These are phyloP conservation scores for Melanophora roralis DNA, from an alignment of 2,888 invertebrate genomes.

Conservation along the genomic window DNA sequence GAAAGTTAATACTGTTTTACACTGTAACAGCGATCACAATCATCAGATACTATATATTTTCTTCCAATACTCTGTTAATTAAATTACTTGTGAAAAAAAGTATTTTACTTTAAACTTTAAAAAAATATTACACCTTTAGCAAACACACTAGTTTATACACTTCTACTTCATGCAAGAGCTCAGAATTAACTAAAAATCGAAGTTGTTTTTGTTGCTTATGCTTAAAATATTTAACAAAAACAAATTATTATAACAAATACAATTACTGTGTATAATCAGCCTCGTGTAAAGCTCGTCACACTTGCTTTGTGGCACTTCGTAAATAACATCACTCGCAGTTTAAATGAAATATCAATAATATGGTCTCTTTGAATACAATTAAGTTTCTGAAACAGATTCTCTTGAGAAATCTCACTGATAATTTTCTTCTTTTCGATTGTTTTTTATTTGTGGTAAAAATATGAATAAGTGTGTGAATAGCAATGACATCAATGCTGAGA, in stretches of 20 bases:
- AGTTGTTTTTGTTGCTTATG: slow-evolving; percentile 53
- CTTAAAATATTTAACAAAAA: slow-evolving; percentile 43
- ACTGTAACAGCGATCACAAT: slow-evolving; percentile 20
- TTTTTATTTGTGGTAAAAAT: background rate
- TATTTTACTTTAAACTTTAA: background rate
- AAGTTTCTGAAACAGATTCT: slow-evolving; percentile 18
- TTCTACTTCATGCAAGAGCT: slow-evolving; percentile 61
- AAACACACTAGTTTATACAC: slow-evolving; percentile 22
- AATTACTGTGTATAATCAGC: slow-evolving; percentile 27
- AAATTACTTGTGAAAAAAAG: background rate
- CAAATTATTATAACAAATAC: slow-evolving; percentile 17
- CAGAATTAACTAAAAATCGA: slow-evolving; percentile 64
- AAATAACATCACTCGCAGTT: slow-evolving; percentile 33
- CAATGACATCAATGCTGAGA: slow-evolving; percentile 23
- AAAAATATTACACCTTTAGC: slow-evolving; percentile 28
- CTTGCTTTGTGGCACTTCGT: slow-evolving; percentile 18
- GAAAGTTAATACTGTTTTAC: background rate
- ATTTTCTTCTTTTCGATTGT: slow-evolving; percentile 8
- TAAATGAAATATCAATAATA: slow-evolving; percentile 39
- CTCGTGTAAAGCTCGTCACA: slow-evolving; percentile 46
- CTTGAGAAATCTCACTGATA: slow-evolving; percentile 29
- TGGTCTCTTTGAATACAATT: background rate
- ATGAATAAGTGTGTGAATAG: background rate
- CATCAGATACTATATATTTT: slow-evolving; percentile 12
- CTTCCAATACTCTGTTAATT: background rate